Evolutionary conservation across 1,140 invertebrate species (phyloP), one percentile per base, ranked within the genome.

Genomic region (Leptopilina boulardi): DNA sequence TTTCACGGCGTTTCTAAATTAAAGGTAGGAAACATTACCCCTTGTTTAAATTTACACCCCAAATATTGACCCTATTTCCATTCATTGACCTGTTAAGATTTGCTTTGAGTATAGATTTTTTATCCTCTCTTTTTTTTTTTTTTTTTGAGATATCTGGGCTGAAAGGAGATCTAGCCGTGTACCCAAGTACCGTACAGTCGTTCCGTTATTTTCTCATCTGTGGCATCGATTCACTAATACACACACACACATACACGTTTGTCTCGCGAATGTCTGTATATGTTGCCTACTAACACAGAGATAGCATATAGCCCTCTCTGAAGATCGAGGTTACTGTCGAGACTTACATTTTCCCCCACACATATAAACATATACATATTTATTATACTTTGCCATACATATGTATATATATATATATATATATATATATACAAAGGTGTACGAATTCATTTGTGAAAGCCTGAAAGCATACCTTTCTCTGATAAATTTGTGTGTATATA

Each of bases 281-380:
- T 21, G 13, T 38, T 38, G 34, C 59, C 26, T 13, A 51, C 72
- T 66, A 66, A 66, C 59, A 66, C 56, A 59, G 56, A 26, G 13
- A 59, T 30, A 23, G 4, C 23, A 15, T 59, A 59, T 66, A 66
- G 59, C 59, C 59, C 59, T 9, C 70, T 78, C 75, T 80, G 71
- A 82, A 83, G 80, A 82, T 82, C 80, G 80, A 83, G 82, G 80
- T 54, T 74, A 47, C 44, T 78, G 73, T 74, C 59, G 59, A 66
- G 59, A 34, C 59, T 66, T 30, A 66, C 59, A 34, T 66, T 66
- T 66, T 30, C 23, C 59, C 23, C 11, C 21, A 30, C 11, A 26
- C 21, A 41, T 13, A n/a, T 26, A 18, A 21, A 56, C 38, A 70
- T 6, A 66, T 11, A 18, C 47, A 51, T 5, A 51, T 0, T n/a